Evolutionary conservation across 2,888 invertebrate genomes (phyloP).

Genomic region (Coleophora flavipennella): DNA sequence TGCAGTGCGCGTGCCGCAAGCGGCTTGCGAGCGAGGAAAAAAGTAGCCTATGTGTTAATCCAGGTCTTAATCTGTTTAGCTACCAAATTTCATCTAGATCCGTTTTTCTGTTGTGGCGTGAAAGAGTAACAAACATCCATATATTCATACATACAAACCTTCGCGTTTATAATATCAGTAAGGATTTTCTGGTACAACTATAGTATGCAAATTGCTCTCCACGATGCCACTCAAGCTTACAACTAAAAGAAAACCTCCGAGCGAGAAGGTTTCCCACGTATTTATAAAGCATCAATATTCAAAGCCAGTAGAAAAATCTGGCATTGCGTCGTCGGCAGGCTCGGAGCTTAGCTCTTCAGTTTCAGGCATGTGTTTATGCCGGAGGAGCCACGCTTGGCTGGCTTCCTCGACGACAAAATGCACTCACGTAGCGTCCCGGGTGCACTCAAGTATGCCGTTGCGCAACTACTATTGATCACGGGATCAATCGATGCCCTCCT

Average conservation of each 20-base stretch:
- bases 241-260: conserved; percentile 24
- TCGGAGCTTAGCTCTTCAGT: conserved; percentile 40
- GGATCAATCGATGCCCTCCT: conserved; percentile 27
- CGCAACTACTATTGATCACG: conserved; percentile 54
- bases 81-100: too few relatives aligned
- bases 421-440: conserved; percentile 54
- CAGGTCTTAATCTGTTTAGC: too few relatives aligned
- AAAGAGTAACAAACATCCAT: too few relatives aligned
- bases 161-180: too few relatives aligned
- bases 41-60: too few relatives aligned
- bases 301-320: conserved; percentile 50
- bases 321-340: conserved; percentile 26
- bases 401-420: conserved; percentile 64
- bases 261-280: conserved; percentile 23
- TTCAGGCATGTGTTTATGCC: conserved; percentile 49
- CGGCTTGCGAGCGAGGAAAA: too few relatives aligned
- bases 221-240: conserved; percentile 9
- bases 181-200: too few relatives aligned
- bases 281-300: conserved; percentile 54
- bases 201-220: conserved; percentile 11
- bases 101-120: too few relatives aligned
- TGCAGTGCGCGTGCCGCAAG: too few relatives aligned
- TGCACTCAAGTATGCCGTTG: conserved; percentile 49
- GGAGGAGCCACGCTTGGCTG: conserved; percentile 45
- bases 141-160: too few relatives aligned